Conservation (phyloP, 1,140 invertebrate genomes). For the Sweltsa coloradensis region DNA sequence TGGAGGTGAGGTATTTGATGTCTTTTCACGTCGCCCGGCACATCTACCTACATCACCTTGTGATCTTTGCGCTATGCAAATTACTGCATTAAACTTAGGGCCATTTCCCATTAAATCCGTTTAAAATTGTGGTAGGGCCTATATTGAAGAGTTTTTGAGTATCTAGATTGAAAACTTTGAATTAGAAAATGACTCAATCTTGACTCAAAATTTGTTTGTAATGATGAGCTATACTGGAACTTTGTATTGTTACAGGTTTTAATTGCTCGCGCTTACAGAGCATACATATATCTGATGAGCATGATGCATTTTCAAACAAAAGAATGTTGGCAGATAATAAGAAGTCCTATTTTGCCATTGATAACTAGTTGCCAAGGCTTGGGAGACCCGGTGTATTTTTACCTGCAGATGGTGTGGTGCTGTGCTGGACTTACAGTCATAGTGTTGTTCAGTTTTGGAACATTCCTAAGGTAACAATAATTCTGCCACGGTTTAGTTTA, state of each 20-base stretch:
- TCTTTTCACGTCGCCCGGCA: no score
- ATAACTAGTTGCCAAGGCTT: constrained; percentile 69
- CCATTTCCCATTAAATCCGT: neutral
- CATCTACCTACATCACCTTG: no score
- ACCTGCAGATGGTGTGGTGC: constrained; percentile 53
- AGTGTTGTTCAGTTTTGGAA: constrained; percentile 48
- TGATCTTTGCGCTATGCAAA: no score
- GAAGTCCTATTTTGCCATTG: constrained; percentile 44
- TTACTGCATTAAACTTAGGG: neutral
- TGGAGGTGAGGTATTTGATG: no score
- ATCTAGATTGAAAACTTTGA: neutral
- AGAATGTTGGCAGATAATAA: constrained; percentile 45
- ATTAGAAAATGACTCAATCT: neutral
- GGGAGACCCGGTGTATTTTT: constrained; percentile 63
- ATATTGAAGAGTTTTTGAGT: neutral
- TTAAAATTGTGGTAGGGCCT: neutral
- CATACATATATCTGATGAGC: constrained; percentile 3
- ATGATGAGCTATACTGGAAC: neutral
- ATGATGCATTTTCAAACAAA: constrained; percentile 27
- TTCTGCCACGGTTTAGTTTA: neutral
- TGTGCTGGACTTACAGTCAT: constrained; percentile 47
- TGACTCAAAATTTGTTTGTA: neutral
- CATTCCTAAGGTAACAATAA: constrained; percentile 33
- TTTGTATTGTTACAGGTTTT: constrained; percentile 1
- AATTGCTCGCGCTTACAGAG: constrained; percentile 6